Evolutionary conservation across 2,797 vertebrate genomes (phyloP).

Genomic region (Anas capensis): DNA sequence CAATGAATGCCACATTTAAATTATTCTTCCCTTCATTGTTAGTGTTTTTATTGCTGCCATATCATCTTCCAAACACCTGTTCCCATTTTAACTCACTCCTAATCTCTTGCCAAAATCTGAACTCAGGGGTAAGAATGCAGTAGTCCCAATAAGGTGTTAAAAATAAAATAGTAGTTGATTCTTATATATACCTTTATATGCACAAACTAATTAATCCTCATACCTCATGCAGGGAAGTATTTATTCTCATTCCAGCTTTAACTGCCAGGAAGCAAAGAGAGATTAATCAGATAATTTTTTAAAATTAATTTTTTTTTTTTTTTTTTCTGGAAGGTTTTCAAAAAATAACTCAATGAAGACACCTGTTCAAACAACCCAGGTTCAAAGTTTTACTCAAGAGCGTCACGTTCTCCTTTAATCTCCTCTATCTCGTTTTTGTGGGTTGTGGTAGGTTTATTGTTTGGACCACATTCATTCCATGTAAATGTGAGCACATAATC

Average conservation of each 20-base stretch:
- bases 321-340: constrained; percentile 28
- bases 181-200: constrained; percentile 56
- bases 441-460: background rate
- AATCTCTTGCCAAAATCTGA: constrained; percentile 57
- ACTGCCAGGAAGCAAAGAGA: constrained; percentile 57
- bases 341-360: background rate
- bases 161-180: constrained; percentile 63
- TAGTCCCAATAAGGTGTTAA: constrained; percentile 51
- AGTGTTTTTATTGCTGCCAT: constrained; percentile 6
- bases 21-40: background rate
- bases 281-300: constrained; percentile 47
- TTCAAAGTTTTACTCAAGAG: background rate
- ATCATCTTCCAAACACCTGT: constrained; percentile 52
- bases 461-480: background rate
- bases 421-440: background rate
- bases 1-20: background rate
- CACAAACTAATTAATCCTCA: constrained; percentile 61
- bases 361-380: background rate
- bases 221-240: constrained; percentile 59
- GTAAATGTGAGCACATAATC: background rate
- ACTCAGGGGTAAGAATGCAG: background rate
- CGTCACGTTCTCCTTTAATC: background rate
- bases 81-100: constrained; percentile 24
- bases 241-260: constrained; percentile 63
- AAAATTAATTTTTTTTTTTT: constrained; percentile 11